These are phyloP conservation scores for Helicorthomorpha holstii DNA, from an alignment of 1,140 invertebrate species.

Conservation along the genomic window DNA sequence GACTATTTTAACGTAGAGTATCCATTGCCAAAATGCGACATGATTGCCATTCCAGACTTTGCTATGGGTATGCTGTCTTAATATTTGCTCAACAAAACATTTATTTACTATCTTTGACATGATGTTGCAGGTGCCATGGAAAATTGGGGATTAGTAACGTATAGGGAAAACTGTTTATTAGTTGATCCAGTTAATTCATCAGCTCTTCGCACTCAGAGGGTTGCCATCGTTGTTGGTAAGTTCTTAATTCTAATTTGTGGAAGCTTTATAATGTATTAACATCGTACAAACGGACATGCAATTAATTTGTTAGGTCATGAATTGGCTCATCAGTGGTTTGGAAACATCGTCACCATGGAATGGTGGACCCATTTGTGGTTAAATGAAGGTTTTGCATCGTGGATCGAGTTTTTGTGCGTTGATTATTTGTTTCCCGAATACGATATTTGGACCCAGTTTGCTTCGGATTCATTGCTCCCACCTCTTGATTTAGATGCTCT, in stretches of 20 bases:
- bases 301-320: slow-evolving; percentile 49
- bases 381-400: slow-evolving; percentile 84
- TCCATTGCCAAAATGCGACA: slow-evolving; percentile 87
- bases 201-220: slow-evolving; percentile 61
- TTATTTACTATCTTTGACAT: too few relatives aligned
- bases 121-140: slow-evolving; percentile 82
- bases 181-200: slow-evolving; percentile 73
- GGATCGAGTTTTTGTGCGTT: slow-evolving; percentile 73
- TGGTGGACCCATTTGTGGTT: slow-evolving; percentile 57
- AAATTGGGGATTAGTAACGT: slow-evolving; percentile 81
- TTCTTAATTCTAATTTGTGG: not conserved
- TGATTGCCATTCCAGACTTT: slow-evolving; percentile 88
- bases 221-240: slow-evolving; percentile 54
- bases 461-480: slow-evolving; percentile 59
- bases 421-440: slow-evolving; percentile 76
- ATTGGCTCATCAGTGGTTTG: slow-evolving; percentile 59
- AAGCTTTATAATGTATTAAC: not conserved
- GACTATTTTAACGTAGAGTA: slow-evolving; percentile 89
- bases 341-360: slow-evolving; percentile 73
- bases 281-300: too few relatives aligned
- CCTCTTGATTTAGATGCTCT: slow-evolving; percentile 76
- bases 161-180: slow-evolving; percentile 62
- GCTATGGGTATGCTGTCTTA: slow-evolving; percentile 41
- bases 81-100: too few relatives aligned
- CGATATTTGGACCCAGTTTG: slow-evolving; percentile 85